These are phyloP conservation scores for Drosophila mulleri DNA, from an alignment of 2,888 invertebrate genomes.

Conservation along the genomic window DNA sequence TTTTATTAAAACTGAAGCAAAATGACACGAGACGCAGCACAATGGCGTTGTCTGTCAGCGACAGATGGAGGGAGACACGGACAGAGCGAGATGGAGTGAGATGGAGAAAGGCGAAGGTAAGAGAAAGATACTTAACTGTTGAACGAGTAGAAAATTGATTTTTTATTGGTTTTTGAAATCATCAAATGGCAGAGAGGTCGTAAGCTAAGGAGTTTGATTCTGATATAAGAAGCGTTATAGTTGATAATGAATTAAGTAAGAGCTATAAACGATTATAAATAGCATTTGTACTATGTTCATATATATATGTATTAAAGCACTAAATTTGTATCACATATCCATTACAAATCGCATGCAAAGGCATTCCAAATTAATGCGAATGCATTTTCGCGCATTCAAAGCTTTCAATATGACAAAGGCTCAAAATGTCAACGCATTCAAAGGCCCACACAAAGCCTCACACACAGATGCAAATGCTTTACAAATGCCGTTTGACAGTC, in stretches of 20 bases:
- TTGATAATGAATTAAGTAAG: too few species aligned
- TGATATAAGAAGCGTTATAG: neutral
- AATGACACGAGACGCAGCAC: constrained; percentile 34
- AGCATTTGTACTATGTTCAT: neutral
- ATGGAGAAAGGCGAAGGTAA: neutral
- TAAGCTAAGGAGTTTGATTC: neutral
- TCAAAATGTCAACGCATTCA: constrained; percentile 55
- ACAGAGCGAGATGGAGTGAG: too few species aligned
- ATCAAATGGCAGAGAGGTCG: neutral
- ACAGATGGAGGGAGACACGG: neutral
- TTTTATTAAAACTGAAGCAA: constrained; percentile 77
- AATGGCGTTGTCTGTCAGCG: constrained; percentile 15
- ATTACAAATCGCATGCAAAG: constrained; percentile 7
- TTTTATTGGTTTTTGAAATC: neutral
- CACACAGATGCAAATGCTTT: constrained; percentile 35
- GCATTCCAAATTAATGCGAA: constrained; percentile 33
- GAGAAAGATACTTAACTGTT: constrained; percentile 5
- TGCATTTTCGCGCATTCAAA: constrained; percentile 33
- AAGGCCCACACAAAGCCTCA: constrained; percentile 23
- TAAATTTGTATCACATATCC: neutral
- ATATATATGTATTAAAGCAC: neutral
- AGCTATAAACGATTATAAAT: neutral
- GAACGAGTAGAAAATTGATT: neutral
- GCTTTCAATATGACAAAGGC: constrained; percentile 46
- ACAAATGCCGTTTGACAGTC: constrained; percentile 54